phyloP scores from a whole-genome alignment of 2,113 vertebrate genomes.

The Brachyhypopomus gauderio region DNA sequence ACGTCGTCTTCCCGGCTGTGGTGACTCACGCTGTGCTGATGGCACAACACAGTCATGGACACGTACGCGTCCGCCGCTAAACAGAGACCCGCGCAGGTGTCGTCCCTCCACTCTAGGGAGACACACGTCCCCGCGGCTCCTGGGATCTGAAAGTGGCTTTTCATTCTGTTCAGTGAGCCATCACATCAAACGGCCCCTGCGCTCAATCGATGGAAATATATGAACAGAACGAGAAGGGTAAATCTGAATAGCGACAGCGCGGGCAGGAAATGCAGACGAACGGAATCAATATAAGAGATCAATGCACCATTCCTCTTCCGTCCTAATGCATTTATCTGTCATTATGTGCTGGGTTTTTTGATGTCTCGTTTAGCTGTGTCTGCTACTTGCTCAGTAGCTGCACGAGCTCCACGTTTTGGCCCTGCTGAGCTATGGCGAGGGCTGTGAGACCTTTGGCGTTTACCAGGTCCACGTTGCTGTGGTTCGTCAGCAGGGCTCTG shows the following conservation, averaged over 20 bases:
- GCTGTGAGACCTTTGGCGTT: conserved; percentile 74
- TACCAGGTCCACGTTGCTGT: conserved; percentile 64
- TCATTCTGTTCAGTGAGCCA: conserved; percentile 16
- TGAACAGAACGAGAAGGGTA: conserved; percentile 33
- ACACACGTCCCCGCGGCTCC: neutral
- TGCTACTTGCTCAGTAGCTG: conserved; percentile 65
- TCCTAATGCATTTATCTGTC: conserved; percentile 36
- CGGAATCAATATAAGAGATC: conserved; percentile 47
- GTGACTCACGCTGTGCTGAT: neutral
- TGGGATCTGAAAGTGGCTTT: neutral
- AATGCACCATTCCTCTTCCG: conserved; percentile 18
- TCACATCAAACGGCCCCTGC: conserved; percentile 36
- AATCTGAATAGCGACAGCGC: conserved; percentile 25
- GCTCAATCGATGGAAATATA: conserved; percentile 31
- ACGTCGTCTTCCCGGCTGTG: neutral
- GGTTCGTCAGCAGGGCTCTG: conserved; percentile 77
- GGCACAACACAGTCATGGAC: neutral
- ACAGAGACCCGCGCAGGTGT: neutral
- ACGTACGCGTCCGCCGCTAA: neutral
- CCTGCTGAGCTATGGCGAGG: conserved; percentile 72
- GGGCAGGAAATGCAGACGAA: conserved; percentile 28
- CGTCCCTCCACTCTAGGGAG: neutral
- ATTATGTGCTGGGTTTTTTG: conserved; percentile 15
- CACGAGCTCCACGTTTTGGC: conserved; percentile 68
- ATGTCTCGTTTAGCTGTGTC: conserved; percentile 20